Conservation (phyloP, 2,888 invertebrate species). For the Bombylius major region DNA sequence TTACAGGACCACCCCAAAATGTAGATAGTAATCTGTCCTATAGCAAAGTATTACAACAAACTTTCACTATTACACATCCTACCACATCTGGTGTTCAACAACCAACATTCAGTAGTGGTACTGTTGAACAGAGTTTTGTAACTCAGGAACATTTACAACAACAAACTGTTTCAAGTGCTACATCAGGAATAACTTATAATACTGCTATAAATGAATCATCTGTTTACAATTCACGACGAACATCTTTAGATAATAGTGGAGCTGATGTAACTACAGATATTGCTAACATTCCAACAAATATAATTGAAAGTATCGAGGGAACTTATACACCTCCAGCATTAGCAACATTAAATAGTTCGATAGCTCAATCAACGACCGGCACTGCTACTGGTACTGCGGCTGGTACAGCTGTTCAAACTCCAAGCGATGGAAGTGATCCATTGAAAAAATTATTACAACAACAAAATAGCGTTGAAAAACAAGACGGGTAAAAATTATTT, state of each 20-base stretch:
- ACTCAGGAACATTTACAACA: not conserved
- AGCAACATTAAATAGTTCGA: not conserved
- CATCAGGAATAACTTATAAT: not conserved
- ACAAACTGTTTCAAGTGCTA: not conserved
- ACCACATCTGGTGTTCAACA: not conserved
- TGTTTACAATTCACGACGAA: conserved; percentile 31
- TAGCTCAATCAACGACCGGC: not conserved
- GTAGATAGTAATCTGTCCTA: conserved; percentile 16
- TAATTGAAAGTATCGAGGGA: conserved; percentile 22
- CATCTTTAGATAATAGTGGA: conserved; percentile 31
- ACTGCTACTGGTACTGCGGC: conserved; percentile 10
- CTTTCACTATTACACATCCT: not conserved
- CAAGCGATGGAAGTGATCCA: conserved; percentile 14
- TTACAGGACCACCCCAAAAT: conserved; percentile 3
- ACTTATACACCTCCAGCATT: conserved; percentile 9
- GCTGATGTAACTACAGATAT: conserved; percentile 20
- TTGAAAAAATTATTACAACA: conserved; percentile 23
- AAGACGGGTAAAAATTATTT: conserved; percentile 13
- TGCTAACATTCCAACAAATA: conserved; percentile 23
- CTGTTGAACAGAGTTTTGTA: not conserved
- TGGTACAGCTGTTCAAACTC: conserved; percentile 17
- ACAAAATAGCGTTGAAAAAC: conserved; percentile 29
- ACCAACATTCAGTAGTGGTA: not conserved
- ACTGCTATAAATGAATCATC: conserved; percentile 20
- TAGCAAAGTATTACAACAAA: conserved; percentile 15